Evolutionary conservation across 2,113 vertebrate species (phyloP), one percentile per base, ranked within the genome.

Genomic region (Hemichromis elongatus): DNA sequence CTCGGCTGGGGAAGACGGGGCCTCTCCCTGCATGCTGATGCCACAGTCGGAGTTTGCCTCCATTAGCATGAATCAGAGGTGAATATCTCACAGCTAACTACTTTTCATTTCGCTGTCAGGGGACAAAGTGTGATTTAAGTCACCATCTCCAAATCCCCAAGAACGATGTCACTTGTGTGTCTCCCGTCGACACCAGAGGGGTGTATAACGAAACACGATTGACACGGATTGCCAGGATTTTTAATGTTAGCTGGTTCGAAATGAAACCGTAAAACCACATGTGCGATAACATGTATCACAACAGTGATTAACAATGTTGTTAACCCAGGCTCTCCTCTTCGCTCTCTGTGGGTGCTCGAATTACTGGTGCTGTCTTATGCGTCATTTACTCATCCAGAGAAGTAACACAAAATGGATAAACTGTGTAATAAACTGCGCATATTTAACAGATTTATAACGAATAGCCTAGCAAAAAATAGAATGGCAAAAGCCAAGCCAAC

Each of bases 1-100:
- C 77, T 73, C 9, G 12, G 77, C 80, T n/a, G 70, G 37, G 79
- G 80, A 89, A 84, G 81, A 55, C 4, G 16, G 83, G 90, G 90
- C 77, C 90, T 94, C 90, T 88, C 81, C 21, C 26, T 70, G 84
- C 85, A 90, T 86, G 91, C 90, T 86, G 88, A 92, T 92, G 89
- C 89, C 84, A 63, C 78, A 35, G 86, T 61, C 79, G 6, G 57
- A 40, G 79, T 84, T 89, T 82, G 70, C 24, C 82, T 86, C 55
- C 56, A 87, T 81, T 88, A 86, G 81, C 84, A 83, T 68, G 86
- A 80, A 86, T 89, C 81, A 24, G 28, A 89, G 81, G 61, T 14
- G 37, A 59, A 42, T 80, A 82, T 61, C 85, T 83, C 33, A 18
- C 24, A 55, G 75, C 81, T 86, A 79, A 21, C 59, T 82, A 19